These are phyloP conservation scores for Limanda limanda DNA, from an alignment of 2,113 vertebrate genomes.

Conservation along the genomic window DNA sequence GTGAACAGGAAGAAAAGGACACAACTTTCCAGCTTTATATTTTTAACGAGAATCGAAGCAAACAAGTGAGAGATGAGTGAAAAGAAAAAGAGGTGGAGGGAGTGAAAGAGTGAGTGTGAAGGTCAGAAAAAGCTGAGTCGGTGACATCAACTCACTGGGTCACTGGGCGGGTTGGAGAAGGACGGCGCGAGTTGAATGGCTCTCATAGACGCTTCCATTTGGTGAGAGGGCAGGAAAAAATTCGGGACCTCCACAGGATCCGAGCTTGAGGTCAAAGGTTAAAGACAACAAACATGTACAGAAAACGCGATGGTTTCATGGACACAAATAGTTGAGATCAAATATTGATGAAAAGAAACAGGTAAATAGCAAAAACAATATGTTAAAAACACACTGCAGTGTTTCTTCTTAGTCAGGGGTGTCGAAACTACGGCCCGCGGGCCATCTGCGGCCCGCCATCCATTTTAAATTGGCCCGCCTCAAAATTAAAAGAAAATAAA, in stretches of 20 bases:
- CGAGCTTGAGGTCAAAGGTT: slow-evolving; percentile 80
- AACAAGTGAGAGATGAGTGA: not conserved
- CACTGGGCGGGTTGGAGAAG: slow-evolving; percentile 63
- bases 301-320: not conserved
- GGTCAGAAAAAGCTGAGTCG: not conserved
- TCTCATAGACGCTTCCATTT: slow-evolving; percentile 92
- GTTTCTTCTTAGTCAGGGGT: too few relatives aligned
- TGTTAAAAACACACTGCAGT: too few relatives aligned
- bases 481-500: too few relatives aligned
- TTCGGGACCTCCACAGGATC: slow-evolving; percentile 86
- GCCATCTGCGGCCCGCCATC: too few relatives aligned
- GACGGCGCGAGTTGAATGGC: slow-evolving; percentile 83
- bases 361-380: too few relatives aligned
- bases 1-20: too few relatives aligned
- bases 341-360: too few relatives aligned
- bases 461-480: too few relatives aligned
- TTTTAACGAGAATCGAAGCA: too few relatives aligned
- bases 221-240: slow-evolving; percentile 91
- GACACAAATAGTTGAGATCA: not conserved
- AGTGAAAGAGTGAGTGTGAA: not conserved
- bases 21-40: too few relatives aligned
- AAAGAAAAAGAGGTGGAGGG: not conserved
- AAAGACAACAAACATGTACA: slow-evolving; percentile 68
- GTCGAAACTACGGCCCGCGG: too few relatives aligned
- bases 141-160: slow-evolving; percentile 80